phyloP scores from a whole-genome alignment of 2,888 invertebrate species.

The Mimachlamys varia region DNA sequence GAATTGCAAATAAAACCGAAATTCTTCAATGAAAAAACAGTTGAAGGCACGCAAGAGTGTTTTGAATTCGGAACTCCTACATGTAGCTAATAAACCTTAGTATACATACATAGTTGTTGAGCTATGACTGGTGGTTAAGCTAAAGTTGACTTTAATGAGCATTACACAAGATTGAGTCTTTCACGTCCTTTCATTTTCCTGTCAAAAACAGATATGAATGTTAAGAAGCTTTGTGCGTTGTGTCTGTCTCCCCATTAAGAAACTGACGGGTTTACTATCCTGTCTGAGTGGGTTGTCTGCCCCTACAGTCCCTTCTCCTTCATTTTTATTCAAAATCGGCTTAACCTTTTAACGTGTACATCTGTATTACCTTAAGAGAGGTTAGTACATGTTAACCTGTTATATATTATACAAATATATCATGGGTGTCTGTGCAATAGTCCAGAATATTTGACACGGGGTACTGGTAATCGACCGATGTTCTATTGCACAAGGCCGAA shows the following conservation, averaged over 20 bases:
- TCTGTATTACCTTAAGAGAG: background rate
- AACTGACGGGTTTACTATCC: slow-evolving; percentile 1
- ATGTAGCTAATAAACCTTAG: too few relatives aligned
- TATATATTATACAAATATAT: too few relatives aligned
- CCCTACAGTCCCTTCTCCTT: background rate
- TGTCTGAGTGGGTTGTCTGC: slow-evolving; percentile 6
- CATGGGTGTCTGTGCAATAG: too few relatives aligned
- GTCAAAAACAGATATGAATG: background rate
- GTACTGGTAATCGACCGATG: too few relatives aligned
- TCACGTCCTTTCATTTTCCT: background rate
- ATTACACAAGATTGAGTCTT: background rate
- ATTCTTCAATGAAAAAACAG: too few relatives aligned
- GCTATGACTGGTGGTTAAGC: background rate
- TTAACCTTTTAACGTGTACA: background rate
- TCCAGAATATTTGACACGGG: too few relatives aligned
- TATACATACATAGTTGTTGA: background rate
- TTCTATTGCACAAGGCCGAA: too few relatives aligned
- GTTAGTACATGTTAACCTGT: background rate
- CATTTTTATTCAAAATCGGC: background rate
- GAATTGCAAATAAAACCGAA: too few relatives aligned
- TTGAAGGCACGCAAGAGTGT: too few relatives aligned
- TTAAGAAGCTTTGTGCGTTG: background rate
- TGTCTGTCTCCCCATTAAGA: background rate
- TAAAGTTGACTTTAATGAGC: background rate
- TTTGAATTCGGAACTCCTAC: too few relatives aligned